Evolutionary conservation across 2,888 invertebrate species (phyloP).

Genomic region (Lymantria dispar): DNA sequence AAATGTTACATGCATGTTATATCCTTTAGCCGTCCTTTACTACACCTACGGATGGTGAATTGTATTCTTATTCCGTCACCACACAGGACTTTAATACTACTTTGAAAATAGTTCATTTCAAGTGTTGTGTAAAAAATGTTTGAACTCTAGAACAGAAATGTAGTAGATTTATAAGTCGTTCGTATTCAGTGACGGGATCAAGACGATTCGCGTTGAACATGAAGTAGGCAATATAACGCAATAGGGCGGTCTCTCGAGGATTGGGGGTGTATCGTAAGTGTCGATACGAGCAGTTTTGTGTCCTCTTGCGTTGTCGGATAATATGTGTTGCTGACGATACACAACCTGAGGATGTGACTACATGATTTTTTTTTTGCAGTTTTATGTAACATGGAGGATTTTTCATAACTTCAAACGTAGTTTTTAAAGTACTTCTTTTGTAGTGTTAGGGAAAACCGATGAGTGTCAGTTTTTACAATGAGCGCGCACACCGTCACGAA

Average conservation of each 20-base stretch:
- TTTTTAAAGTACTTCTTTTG: no score
- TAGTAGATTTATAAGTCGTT: slow-evolving; percentile 12
- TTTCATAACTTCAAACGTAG: no score
- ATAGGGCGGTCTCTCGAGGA: slow-evolving; percentile 49
- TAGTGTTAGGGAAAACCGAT: no score
- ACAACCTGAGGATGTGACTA: slow-evolving; percentile 21
- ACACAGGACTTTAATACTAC: no score
- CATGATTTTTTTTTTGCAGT: slow-evolving; percentile 10
- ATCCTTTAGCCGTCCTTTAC: no score
- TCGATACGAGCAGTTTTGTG: slow-evolving; percentile 58
- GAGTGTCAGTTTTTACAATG: no score
- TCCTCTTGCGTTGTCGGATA: slow-evolving; percentile 46
- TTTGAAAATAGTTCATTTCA: no score
- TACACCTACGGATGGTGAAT: no score
- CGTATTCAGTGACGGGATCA: slow-evolving; percentile 44
- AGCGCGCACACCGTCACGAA: no score
- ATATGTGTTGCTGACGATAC: slow-evolving; percentile 45
- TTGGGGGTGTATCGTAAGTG: slow-evolving; percentile 57
- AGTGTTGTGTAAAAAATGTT: no score
- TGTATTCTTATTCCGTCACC: no score
- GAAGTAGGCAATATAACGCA: slow-evolving; percentile 49
- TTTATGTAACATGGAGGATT: neutral
- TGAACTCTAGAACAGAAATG: neutral
- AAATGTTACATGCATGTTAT: no score
- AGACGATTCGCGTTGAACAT: slow-evolving; percentile 44